Percentiles rank a stretch among this genome's conserved stretches.
Evolutionary conservation across 1,140 invertebrate species (phyloP).

Genomic region (Nasonia giraulti): DNA sequence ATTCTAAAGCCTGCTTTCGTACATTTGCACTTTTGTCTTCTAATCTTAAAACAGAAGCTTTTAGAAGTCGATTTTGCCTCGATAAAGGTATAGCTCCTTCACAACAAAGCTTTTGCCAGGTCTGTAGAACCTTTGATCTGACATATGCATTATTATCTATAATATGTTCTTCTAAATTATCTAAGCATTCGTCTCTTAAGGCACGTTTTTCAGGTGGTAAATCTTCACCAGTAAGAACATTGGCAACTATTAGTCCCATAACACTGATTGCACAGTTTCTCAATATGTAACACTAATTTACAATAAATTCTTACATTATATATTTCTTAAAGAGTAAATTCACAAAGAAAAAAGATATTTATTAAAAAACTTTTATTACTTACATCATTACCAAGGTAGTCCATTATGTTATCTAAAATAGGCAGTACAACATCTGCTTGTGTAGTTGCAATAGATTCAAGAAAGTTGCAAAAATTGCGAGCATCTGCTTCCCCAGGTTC

Average conservation of each 20-base stretch:
- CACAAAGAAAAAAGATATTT: conserved; percentile 18
- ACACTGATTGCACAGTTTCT: conserved; percentile 87
- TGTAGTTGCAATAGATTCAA: conserved; percentile 81
- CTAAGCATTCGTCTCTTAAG: conserved; percentile 82
- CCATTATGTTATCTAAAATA: conserved; percentile 76
- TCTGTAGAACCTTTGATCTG: conserved; percentile 85
- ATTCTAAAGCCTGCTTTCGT: conserved; percentile 85
- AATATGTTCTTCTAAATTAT: conserved; percentile 86
- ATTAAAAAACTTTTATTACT: conserved; percentile 57
- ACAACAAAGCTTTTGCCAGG: conserved; percentile 83
- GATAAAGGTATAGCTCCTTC: conserved; percentile 84
- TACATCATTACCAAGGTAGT: conserved; percentile 78
- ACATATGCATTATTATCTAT: conserved; percentile 89
- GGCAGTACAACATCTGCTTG: conserved; percentile 80
- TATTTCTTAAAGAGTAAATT: not conserved
- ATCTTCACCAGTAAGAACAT: conserved; percentile 81
- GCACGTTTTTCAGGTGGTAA: conserved; percentile 80
- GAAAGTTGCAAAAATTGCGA: conserved; percentile 80
- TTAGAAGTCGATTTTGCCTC: conserved; percentile 79
- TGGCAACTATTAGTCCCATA: conserved; percentile 83
- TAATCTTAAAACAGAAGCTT: conserved; percentile 80
- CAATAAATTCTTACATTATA: conserved; percentile 43
- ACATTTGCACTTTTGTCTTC: conserved; percentile 86
- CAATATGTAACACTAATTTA: conserved; percentile 82
- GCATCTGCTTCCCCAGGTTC: conserved; percentile 77